Conservation (phyloP, 2,888 invertebrate genomes). For the Plagiodera versicolora region DNA sequence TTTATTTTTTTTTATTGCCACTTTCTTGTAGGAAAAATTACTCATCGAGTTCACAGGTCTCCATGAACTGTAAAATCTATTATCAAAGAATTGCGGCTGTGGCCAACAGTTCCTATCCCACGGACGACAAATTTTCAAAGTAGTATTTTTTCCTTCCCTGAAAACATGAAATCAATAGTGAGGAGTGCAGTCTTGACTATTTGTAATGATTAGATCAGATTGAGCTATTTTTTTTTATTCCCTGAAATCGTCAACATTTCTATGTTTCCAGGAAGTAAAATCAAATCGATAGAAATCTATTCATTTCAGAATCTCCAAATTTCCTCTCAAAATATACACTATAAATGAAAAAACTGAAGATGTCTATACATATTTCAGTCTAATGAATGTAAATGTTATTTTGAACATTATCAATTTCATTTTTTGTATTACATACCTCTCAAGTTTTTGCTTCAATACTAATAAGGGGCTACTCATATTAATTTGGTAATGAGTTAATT, state of each 20-base stretch:
- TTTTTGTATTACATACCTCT: slow-evolving; percentile 60
- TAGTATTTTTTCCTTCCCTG: slow-evolving; percentile 22
- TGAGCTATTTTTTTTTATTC: too few relatives aligned
- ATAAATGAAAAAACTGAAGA: too few relatives aligned
- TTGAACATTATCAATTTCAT: background rate
- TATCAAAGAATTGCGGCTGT: slow-evolving; percentile 1
- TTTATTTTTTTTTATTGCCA: background rate
- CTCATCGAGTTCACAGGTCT: background rate
- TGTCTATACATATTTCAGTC: too few relatives aligned
- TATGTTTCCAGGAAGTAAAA: too few relatives aligned
- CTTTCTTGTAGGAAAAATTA: background rate
- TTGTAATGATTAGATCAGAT: background rate
- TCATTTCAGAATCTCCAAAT: too few relatives aligned
- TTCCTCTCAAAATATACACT: too few relatives aligned
- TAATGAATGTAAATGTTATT: too few relatives aligned
- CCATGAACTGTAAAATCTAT: background rate
- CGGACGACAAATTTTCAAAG: slow-evolving; percentile 10
- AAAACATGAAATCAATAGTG: background rate
- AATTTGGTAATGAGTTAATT: slow-evolving; percentile 72
- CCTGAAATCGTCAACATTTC: too few relatives aligned
- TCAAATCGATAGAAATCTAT: too few relatives aligned
- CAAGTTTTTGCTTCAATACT: slow-evolving; percentile 67
- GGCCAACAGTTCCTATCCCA: slow-evolving; percentile 1
- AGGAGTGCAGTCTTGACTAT: too few relatives aligned
- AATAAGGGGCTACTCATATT: slow-evolving; percentile 74